A percentile compares a stretch with the other conserved stretches of the same genome.
Evolutionary conservation across 2,113 vertebrate genomes (phyloP).

Genomic region (Conger conger): DNA sequence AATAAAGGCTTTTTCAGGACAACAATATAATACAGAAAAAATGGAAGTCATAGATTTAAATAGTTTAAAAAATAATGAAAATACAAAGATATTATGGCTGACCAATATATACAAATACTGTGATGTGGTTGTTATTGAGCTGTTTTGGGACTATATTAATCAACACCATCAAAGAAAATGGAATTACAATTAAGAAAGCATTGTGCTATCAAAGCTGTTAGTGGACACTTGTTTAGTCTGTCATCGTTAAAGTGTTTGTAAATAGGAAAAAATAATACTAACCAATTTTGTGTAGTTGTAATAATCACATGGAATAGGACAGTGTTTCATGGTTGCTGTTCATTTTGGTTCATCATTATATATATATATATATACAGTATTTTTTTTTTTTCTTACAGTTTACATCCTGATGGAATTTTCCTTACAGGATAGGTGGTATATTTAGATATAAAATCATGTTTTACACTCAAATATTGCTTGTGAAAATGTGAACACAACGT

Average conservation of each 20-base stretch:
- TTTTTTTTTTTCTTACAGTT: constrained; percentile 58
- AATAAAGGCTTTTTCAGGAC: constrained; percentile 29
- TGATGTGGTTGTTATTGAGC: constrained; percentile 91
- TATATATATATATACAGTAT: constrained; percentile 30
- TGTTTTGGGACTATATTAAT: constrained; percentile 91
- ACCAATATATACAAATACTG: constrained; percentile 88
- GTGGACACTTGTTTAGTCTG: constrained; percentile 91
- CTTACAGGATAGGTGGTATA: constrained; percentile 18
- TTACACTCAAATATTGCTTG: constrained; percentile 37
- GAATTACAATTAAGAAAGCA: constrained; percentile 79
- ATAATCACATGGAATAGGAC: constrained; percentile 80
- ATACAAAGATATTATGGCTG: constrained; percentile 70
- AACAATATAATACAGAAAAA: constrained; percentile 28
- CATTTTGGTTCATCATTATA: constrained; percentile 51
- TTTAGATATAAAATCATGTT: constrained; percentile 14
- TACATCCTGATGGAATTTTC: constrained; percentile 59
- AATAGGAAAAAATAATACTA: constrained; percentile 93
- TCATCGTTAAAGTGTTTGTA: constrained; percentile 96
- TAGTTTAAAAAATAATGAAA: constrained; percentile 29
- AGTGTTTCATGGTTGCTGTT: constrained; percentile 74
- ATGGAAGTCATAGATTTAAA: constrained; percentile 35
- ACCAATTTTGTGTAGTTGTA: constrained; percentile 92
- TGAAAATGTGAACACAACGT: constrained; percentile 46
- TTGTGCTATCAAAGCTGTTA: constrained; percentile 90
- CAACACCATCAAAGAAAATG: constrained; percentile 84